Conservation (phyloP, 2,797 vertebrate species). For the Pelobates cultripes region DNA sequence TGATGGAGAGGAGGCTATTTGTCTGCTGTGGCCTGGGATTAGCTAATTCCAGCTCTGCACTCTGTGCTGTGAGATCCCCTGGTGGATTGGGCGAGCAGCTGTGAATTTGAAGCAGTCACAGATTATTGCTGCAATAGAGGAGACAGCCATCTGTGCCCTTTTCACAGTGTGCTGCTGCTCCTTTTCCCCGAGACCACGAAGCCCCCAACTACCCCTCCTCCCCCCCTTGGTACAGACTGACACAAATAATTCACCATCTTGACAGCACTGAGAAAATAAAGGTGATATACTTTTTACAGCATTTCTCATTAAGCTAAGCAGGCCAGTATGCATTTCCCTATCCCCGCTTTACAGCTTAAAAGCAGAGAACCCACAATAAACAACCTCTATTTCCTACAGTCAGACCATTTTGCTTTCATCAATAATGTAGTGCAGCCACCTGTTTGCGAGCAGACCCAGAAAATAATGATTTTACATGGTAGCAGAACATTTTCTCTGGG, state of each 20-base stretch:
- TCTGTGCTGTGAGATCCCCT: conserved; percentile 57
- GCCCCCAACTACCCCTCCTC: conserved; percentile 20
- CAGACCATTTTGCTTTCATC: conserved; percentile 34
- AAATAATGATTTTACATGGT: background rate
- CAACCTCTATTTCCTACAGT: conserved; percentile 17
- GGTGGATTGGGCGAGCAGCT: conserved; percentile 63
- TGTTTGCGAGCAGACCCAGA: conserved; percentile 16
- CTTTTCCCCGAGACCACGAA: conserved; percentile 31
- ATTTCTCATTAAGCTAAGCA: conserved; percentile 3
- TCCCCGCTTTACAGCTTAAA: too few species aligned
- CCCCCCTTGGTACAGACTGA: conserved; percentile 56
- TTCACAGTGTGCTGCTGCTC: background rate
- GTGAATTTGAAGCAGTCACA: conserved; percentile 56
- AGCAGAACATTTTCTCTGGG: background rate
- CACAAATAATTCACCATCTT: conserved; percentile 44
- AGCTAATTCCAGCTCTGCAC: conserved; percentile 61
- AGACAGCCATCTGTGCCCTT: conserved; percentile 64
- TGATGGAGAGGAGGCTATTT: conserved; percentile 67
- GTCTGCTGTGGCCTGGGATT: conserved; percentile 60
- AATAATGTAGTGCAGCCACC: conserved; percentile 36
- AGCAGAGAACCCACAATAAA: background rate
- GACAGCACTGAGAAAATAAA: conserved; percentile 31
- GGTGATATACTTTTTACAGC: conserved; percentile 1
- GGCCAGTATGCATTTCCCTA: background rate
- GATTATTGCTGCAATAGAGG: conserved; percentile 53